Conservation (phyloP, 2,113 vertebrate species). For the Promerops cafer region DNA sequence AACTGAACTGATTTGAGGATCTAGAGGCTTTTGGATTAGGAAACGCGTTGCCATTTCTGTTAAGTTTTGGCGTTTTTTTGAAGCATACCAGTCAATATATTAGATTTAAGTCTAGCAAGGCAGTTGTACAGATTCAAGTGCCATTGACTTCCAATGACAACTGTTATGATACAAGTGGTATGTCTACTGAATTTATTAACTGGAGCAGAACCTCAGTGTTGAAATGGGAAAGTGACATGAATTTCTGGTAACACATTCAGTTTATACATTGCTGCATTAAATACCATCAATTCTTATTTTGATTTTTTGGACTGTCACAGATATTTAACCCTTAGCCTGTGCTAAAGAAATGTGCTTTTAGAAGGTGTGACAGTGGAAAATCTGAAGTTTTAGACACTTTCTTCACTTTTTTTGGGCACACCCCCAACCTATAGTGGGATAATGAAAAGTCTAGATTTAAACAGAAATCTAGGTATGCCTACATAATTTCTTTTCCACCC, state of each 20-base stretch:
- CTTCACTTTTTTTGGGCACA: background rate
- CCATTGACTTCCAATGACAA: background rate
- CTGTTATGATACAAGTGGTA: background rate
- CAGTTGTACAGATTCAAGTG: background rate
- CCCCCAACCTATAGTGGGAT: rapidly evolving
- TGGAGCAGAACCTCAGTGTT: background rate
- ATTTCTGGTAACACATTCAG: background rate
- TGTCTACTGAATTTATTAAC: background rate
- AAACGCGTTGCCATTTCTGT: background rate
- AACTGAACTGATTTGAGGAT: background rate
- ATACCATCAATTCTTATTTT: background rate
- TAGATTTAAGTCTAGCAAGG: background rate
- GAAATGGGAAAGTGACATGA: background rate
- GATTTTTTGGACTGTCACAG: background rate
- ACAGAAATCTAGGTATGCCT: background rate
- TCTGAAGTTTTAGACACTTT: background rate
- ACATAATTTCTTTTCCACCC: background rate
- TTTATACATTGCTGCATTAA: background rate
- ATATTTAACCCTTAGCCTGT: background rate
- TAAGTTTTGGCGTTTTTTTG: background rate
- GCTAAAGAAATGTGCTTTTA: background rate
- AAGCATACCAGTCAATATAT: background rate
- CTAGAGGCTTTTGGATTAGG: background rate
- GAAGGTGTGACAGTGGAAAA: background rate
- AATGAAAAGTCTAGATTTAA: background rate